A percentile compares a stretch with the other conserved stretches of the same genome.
phyloP scores from a whole-genome alignment of 2,113 vertebrate species.

The Spermophilus dauricus region DNA sequence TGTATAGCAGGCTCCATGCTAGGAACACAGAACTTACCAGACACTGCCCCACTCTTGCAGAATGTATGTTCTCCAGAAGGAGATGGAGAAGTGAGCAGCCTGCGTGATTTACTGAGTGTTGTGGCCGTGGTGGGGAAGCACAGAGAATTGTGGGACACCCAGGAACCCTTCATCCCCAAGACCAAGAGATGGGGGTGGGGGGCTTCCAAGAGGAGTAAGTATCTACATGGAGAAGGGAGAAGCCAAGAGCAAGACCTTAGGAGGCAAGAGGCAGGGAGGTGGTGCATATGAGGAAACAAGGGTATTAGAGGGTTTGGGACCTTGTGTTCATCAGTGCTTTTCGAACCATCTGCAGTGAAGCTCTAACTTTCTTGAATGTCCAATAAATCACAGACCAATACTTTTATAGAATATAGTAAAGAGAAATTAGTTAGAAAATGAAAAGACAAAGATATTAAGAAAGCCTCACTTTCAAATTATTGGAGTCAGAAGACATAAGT shows the following conservation, averaged over 20 bases:
- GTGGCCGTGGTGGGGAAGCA: background rate
- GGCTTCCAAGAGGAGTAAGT: background rate
- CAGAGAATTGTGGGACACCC: background rate
- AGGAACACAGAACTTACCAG: background rate
- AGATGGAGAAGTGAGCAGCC: background rate
- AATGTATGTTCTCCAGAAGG: background rate
- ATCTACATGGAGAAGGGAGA: background rate
- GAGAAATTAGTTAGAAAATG: background rate
- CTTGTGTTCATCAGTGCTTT: background rate
- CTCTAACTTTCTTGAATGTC: background rate
- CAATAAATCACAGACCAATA: background rate
- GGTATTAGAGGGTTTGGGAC: background rate
- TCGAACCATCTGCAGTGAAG: background rate
- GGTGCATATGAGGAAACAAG: background rate
- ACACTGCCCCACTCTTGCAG: accelerated
- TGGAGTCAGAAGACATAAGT: background rate
- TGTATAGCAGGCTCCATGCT: accelerated
- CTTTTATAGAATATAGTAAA: background rate
- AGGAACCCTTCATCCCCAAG: background rate
- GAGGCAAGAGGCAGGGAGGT: background rate
- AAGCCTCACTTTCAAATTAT: background rate
- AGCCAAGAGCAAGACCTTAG: background rate
- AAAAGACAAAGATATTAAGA: background rate
- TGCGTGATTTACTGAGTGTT: background rate
- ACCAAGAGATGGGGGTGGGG: background rate